Conservation (phyloP, 2,888 invertebrate genomes). For the Liopterus haemorrhoidalis region DNA sequence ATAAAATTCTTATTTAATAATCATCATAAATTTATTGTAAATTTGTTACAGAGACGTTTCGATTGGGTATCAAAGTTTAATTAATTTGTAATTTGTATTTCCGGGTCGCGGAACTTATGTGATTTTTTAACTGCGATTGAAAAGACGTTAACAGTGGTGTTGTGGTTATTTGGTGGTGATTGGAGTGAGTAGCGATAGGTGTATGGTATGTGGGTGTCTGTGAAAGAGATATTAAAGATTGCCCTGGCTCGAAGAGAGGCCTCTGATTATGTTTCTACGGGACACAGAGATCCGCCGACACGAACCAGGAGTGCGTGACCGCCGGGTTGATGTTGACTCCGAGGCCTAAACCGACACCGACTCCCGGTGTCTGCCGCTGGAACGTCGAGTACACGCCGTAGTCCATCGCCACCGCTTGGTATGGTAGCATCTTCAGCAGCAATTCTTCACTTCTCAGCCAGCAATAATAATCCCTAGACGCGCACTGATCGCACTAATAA, state of each 20-base stretch:
- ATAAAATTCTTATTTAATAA: no score
- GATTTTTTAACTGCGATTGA: no score
- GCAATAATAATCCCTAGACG: conserved; percentile 17
- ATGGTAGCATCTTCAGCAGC: conserved; percentile 63
- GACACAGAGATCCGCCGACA: conserved; percentile 89
- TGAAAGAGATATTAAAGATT: conserved; percentile 47
- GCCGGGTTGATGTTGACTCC: conserved; percentile 64
- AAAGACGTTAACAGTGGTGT: no score
- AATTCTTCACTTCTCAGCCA: conserved; percentile 14
- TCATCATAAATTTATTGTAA: no score
- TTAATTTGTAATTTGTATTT: no score
- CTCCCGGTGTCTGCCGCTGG: conserved; percentile 42
- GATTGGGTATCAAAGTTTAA: no score
- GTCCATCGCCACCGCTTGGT: conserved; percentile 85
- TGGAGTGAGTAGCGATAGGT: no score
- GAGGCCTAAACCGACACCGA: conserved; percentile 39
- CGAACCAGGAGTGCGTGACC: conserved; percentile 94
- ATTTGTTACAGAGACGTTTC: no score
- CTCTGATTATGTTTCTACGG: conserved; percentile 65
- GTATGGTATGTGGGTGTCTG: no score
- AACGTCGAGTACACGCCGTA: conserved; percentile 55
- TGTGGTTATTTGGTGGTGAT: no score
- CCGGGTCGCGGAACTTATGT: no score
- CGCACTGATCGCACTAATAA: conserved; percentile 7
- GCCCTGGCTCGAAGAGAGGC: conserved; percentile 88